Evolutionary conservation across 2,113 vertebrate genomes (phyloP).

Genomic region (Hippocampus barbouri): DNA sequence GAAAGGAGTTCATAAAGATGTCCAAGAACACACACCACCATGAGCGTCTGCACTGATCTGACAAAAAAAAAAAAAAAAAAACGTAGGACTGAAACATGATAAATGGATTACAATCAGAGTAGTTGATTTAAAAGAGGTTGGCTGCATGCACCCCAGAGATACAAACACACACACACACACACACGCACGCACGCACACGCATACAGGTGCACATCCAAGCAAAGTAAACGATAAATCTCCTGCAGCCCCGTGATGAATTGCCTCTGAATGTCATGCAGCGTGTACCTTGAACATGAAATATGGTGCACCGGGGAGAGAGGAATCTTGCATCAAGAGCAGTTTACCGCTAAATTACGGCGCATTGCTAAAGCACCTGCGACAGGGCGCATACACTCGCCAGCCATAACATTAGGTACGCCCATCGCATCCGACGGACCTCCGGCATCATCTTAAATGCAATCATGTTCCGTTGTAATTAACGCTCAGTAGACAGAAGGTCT

Average conservation of each 20-base stretch:
- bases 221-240: constrained; percentile 56
- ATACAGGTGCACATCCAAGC: constrained; percentile 14
- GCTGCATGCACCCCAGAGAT: constrained; percentile 7
- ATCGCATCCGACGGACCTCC: neutral
- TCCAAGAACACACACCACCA: neutral
- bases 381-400: neutral
- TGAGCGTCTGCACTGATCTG: neutral
- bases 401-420: neutral
- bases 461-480: neutral
- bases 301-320: constrained; percentile 29
- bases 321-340: constrained; percentile 46
- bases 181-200: neutral
- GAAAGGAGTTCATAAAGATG: neutral
- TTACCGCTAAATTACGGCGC: constrained; percentile 50
- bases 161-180: neutral
- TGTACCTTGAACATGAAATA: constrained; percentile 55
- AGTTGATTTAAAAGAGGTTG: constrained; percentile 9
- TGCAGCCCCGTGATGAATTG: constrained; percentile 47
- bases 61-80: constrained; percentile 3
- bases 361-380: constrained; percentile 31
- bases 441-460: neutral
- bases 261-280: constrained; percentile 40
- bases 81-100: neutral
- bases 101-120: constrained; percentile 26
- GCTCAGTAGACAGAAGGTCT: neutral